Evolutionary conservation across 2,797 vertebrate genomes (phyloP), one percentile per base, ranked within the genome.

Genomic region (Bryconaethiops microstoma): DNA sequence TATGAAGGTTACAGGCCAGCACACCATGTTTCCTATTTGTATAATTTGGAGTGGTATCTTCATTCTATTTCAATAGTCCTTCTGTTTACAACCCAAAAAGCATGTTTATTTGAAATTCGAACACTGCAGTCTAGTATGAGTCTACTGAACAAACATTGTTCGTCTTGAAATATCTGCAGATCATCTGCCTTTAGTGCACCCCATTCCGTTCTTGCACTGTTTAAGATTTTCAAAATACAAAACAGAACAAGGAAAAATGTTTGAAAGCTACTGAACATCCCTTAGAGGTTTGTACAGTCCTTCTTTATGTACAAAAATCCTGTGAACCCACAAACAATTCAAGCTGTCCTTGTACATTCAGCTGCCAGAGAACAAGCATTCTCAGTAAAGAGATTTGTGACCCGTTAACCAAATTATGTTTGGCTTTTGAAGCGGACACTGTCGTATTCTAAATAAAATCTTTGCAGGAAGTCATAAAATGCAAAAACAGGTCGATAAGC

Each of bases 401-500:
- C 60, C 25, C 23, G 5, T 13, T 4, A 7, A 21, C 35, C 50
- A 74, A 12, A 17, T 21, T 35, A 35, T 35, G 35, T 35, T 10
- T n/a, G 14, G 5, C 12, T 3, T 5, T 50, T 8, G 54, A 6
- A 69, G 14, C 3, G 50, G 21, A 45, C 5, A 35, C 39, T 42
- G n/a, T 25, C 0, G 13, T 57, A 25, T 10, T 50, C 17, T 4
- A 39, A 14, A n/a, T 64, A 23, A 67, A 55, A 54, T 57, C 35
- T 59, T 39, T 45, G 4, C 52, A 77, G 76, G 64, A 77, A 60
- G 52, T 70, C 16, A 35, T 62, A 12, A 39, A 23, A 16, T 8
- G 57, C 42, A 52, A 63, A 63, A 63, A 4, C 4, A 5, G 13
- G 29, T 39, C 2, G 16, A 39, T 70, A 62, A 29, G 17, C 14